These are phyloP conservation scores for Paracentrotus lividus DNA, from an alignment of 53 echinoderm and acorn worm species.

Conservation along the genomic window DNA sequence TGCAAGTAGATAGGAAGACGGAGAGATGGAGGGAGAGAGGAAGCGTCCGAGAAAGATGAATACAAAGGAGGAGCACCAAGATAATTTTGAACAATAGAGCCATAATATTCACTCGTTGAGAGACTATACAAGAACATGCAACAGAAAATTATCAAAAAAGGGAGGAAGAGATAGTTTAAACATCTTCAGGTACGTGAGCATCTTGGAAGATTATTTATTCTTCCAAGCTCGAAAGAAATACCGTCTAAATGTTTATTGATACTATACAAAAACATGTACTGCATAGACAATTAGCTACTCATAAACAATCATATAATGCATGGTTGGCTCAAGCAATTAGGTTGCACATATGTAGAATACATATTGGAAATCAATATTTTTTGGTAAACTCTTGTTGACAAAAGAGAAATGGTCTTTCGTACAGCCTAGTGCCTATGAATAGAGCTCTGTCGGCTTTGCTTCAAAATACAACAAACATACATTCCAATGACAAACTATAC, in stretches of 20 bases:
- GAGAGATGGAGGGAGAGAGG: background rate
- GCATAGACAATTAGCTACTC: background rate
- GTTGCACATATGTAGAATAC: background rate
- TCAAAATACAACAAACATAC: background rate
- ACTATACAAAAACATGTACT: background rate
- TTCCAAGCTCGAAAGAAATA: background rate
- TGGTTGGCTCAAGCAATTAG: background rate
- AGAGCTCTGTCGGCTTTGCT: background rate
- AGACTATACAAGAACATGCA: too few species aligned
- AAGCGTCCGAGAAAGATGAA: background rate
- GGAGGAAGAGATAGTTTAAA: too few species aligned
- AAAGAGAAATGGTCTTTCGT: background rate
- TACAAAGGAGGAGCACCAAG: background rate
- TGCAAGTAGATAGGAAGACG: background rate
- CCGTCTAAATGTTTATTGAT: background rate
- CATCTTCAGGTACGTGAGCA: too few species aligned
- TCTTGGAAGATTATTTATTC: too few species aligned
- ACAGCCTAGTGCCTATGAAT: background rate
- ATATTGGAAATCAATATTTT: conserved; percentile 20
- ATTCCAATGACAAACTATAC: background rate
- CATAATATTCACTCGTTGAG: too few species aligned
- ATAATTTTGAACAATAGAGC: too few species aligned
- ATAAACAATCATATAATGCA: conserved; percentile 11
- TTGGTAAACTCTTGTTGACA: background rate
- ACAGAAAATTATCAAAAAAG: too few species aligned